phyloP scores from a whole-genome alignment of 2,113 vertebrate species.

The Myotis lucifugus region DNA sequence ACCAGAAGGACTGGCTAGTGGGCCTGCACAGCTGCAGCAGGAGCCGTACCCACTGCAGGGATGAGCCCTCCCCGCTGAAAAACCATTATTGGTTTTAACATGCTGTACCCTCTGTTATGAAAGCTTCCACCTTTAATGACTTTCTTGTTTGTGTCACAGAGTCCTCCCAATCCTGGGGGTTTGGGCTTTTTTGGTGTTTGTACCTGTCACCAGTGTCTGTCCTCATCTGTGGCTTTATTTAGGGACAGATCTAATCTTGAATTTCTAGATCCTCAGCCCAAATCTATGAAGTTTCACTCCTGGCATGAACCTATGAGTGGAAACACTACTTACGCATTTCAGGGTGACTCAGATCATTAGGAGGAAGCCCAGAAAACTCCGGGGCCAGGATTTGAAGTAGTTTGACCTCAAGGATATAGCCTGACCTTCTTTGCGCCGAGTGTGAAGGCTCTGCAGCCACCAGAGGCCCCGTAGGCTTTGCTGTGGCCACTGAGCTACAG shows the following conservation, averaged over 20 bases:
- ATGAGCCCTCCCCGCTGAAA: background rate
- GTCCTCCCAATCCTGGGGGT: background rate
- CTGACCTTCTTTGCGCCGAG: fast-evolving
- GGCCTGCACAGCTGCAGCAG: background rate
- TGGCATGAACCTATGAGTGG: fast-evolving
- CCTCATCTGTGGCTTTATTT: background rate
- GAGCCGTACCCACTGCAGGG: background rate
- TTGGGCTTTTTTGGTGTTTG: background rate
- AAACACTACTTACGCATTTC: background rate
- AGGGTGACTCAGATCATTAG: background rate
- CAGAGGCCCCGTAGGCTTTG: background rate
- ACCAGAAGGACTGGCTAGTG: too few species aligned
- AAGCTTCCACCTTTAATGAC: too few species aligned
- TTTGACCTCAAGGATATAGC: background rate
- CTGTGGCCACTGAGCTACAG: fast-evolving
- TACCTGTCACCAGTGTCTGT: background rate
- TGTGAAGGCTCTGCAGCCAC: background rate
- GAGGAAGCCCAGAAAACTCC: background rate
- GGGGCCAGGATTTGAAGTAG: background rate
- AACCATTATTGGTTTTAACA: too few species aligned
- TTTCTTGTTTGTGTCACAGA: background rate
- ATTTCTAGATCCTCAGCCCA: background rate
- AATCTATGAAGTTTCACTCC: background rate
- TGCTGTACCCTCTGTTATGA: background rate
- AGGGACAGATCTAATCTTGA: background rate